Evolutionary conservation across 2,888 invertebrate genomes (phyloP), one percentile per base, ranked within the genome.

Genomic region (Cybosia mesomella): DNA sequence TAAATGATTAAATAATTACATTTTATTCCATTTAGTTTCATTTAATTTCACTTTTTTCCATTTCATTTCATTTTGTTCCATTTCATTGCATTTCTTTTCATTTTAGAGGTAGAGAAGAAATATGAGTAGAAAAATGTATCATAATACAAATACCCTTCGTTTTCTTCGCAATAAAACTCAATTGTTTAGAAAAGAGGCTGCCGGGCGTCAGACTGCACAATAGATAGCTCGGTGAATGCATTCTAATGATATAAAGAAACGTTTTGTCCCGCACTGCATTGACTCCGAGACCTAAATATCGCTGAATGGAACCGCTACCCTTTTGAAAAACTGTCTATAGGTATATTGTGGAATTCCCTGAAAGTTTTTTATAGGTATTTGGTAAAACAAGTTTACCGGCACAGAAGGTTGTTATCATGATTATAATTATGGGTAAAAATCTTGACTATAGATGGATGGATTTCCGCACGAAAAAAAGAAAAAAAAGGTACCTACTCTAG

Each of bases 201-300:
- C 75, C 71, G 71, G 70, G 71, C 70, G 81, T 79, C 76, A 80
- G 76, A 76, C 79, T 76, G 71, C 72, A 88, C 88, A 88, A 88
- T 86, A 74, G 80, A 68, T 58, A 70, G 77, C 80, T 76, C 82
- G 70, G 70, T 85, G 88, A 89, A 89, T 87, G 86, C 87, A 85
- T 89, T 91, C 87, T 91, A 89, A 91, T 91, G 90, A 90, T 89
- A 91, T 91, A 91, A 89, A 91, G 90, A 88, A 89, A 89, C 89
- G 88, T 89, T 90, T 89, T 88, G 89, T 89, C 85, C 88, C 80
- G 74, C 68, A 67, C 70, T 79, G 83, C 88, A 87, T 85, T 88
- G 85, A 86, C 81, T 84, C 66, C 67, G 83, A 82, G 88, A 87
- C 87, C 88, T 85, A 88, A 83, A 87, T 87, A 85, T 82, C 73